phyloP scores from a whole-genome alignment of 92 coral and sea anemone genomes.

The Blastomussa wellsi region DNA sequence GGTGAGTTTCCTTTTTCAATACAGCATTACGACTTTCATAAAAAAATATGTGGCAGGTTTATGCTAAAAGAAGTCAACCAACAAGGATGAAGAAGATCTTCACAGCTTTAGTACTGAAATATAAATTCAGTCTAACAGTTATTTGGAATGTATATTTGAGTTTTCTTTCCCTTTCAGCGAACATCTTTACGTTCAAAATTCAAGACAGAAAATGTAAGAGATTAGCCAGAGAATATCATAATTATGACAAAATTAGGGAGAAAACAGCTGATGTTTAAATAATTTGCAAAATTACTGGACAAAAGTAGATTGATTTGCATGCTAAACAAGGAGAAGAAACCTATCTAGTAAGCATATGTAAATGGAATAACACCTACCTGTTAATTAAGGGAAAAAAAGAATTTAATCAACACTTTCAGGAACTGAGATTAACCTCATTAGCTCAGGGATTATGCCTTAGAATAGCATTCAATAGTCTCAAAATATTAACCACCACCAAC shows the following conservation, averaged over 20 bases:
- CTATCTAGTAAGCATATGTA: too few species aligned
- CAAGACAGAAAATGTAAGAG: neutral
- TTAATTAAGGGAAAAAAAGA: neutral
- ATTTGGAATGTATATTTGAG: neutral
- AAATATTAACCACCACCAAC: neutral
- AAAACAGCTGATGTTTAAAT: neutral
- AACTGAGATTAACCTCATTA: neutral
- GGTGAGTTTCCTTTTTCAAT: neutral
- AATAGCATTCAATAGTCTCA: too few species aligned
- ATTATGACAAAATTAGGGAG: neutral
- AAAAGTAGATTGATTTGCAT: conserved; percentile 8
- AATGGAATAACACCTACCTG: neutral
- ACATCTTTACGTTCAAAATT: neutral
- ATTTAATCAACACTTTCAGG: conserved; percentile 15
- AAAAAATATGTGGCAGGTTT: neutral
- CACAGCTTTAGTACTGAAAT: neutral
- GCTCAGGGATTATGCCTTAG: neutral
- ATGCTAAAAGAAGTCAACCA: neutral
- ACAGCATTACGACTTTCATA: too few species aligned
- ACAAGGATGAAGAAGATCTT: neutral
- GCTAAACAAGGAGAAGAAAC: neutral
- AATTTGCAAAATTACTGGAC: neutral
- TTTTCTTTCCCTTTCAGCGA: neutral
- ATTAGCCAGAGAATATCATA: neutral
- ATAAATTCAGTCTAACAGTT: neutral